phyloP scores from a whole-genome alignment of 2,888 invertebrate species.

The Sinohyriopsis cumingii region DNA sequence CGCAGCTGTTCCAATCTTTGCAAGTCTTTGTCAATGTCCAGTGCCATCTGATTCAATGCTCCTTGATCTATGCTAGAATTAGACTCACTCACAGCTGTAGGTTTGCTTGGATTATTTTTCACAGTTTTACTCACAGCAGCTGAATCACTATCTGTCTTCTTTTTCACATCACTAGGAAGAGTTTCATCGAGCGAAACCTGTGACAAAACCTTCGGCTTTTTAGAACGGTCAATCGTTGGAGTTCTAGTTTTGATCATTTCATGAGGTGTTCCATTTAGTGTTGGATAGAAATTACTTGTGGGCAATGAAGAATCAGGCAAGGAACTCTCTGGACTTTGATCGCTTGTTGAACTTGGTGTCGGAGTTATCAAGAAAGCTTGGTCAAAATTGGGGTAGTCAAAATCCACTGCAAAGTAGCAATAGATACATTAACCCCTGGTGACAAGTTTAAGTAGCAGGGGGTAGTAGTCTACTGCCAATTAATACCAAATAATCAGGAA shows the following conservation, averaged over 20 bases:
- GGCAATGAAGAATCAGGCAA: not conserved
- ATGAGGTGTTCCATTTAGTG: not conserved
- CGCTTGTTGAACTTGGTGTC: slow-evolving; percentile 11
- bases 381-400: slow-evolving; percentile 70
- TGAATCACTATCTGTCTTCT: slow-evolving; percentile 9
- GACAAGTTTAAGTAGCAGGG: no score
- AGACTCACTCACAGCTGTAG: no score
- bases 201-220: not conserved
- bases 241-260: not conserved
- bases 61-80: no score
- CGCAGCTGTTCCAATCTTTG: slow-evolving; percentile 37
- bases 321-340: not conserved
- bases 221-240: slow-evolving; percentile 1
- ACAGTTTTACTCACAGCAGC: not conserved
- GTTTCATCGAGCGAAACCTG: slow-evolving; percentile 1
- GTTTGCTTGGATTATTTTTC: no score
- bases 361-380: slow-evolving; percentile 44
- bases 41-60: no score
- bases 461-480: no score
- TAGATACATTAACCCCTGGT: no score
- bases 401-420: slow-evolving; percentile 61
- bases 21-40: slow-evolving; percentile 35
- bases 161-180: slow-evolving; percentile 1
- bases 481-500: no score
- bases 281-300: not conserved